These are phyloP conservation scores for Musca vetustissima DNA, from an alignment of 1,140 invertebrate species.

Conservation along the genomic window DNA sequence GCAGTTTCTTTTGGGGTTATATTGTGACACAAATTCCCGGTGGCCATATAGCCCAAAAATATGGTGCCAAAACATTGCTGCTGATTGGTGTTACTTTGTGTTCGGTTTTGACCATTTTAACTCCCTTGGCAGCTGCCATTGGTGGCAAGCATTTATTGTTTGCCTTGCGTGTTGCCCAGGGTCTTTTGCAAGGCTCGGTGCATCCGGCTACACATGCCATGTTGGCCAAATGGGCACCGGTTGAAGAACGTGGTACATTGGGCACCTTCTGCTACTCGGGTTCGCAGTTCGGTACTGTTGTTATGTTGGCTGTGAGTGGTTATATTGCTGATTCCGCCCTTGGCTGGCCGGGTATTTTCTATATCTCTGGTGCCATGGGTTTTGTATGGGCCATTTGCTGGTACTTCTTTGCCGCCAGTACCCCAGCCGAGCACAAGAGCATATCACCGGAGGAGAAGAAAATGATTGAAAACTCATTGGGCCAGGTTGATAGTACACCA, in stretches of 20 bases:
- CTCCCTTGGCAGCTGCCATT: slow-evolving; percentile 43
- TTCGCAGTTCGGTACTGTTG: slow-evolving; percentile 72
- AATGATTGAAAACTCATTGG: slow-evolving; percentile 63
- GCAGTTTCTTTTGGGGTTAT: slow-evolving; percentile 66
- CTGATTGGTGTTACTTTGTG: slow-evolving; percentile 38
- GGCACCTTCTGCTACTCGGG: slow-evolving; percentile 66
- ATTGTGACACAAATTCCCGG: slow-evolving; percentile 48
- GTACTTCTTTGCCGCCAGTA: slow-evolving; percentile 66
- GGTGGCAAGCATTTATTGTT: slow-evolving; percentile 63
- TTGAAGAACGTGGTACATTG: slow-evolving; percentile 61
- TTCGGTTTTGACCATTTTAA: slow-evolving; percentile 58
- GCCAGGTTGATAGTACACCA: slow-evolving; percentile 42
- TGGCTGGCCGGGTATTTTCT: slow-evolving; percentile 82
- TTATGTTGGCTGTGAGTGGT: slow-evolving; percentile 66
- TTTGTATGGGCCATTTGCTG: slow-evolving; percentile 66
- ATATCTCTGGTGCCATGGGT: slow-evolving; percentile 68
- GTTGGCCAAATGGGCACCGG: slow-evolving; percentile 76
- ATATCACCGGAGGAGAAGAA: slow-evolving; percentile 65
- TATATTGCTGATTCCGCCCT: slow-evolving; percentile 62
- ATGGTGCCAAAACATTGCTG: slow-evolving; percentile 62
- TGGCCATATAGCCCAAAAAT: slow-evolving; percentile 47
- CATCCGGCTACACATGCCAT: slow-evolving; percentile 79
- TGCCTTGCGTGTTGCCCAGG: slow-evolving; percentile 69
- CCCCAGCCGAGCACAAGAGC: slow-evolving; percentile 60
- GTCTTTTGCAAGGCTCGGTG: slow-evolving; percentile 78